Base-by-base conservation (phyloP, 2,113 vertebrate species). In the Dipodomys ordii region DNA sequence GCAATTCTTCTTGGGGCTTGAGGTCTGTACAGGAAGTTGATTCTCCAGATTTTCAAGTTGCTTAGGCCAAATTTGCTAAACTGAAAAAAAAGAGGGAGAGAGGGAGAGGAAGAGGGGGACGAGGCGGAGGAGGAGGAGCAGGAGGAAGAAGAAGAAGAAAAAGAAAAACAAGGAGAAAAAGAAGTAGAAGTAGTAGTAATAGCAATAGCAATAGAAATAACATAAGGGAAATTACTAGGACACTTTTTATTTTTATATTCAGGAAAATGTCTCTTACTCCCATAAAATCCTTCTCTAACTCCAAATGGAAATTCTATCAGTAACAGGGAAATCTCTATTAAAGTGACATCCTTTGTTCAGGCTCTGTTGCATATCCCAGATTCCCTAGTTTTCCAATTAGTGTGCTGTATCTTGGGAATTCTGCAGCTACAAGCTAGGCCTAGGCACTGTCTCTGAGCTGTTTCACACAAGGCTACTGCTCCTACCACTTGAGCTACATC, bases 51-150 rank as follows among this genome's bases (percentile, higher is more conserved):
- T 86, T 49, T 86, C 65, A 80, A 72, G 64, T 49, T 72, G 44
- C 74, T 85, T 92, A 86, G 49, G 53, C 74, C 46, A 79, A 71
- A 49, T 28, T 71, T 92, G 49, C 39, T 27, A 79, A 79, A 79
- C 82, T 79, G 20, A 25, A 82, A 90, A 81, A 76, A 90, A n/a
- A 16, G 35, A 39, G 49, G 18, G 67, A 49, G 49, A 49, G 49
- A 49, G 49, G 49, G 12, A 49, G 49, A 49, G 49, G 49, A 49
- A 49, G 49, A 49, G 49, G 49, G 49, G 49, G 49, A 49, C 12
- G 49, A 49, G 49, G 49, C 49, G 49, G 49, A 49, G 49, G 49
- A 49, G 49, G 49, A 49, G 49, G 49, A 49, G 49, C 49, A 49
- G 49, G 49, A 49, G 49, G 49, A 49, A 49, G 49, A 49, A 49